phyloP scores from a whole-genome alignment of 2,888 invertebrate genomes.

The Orthosia gothica region DNA sequence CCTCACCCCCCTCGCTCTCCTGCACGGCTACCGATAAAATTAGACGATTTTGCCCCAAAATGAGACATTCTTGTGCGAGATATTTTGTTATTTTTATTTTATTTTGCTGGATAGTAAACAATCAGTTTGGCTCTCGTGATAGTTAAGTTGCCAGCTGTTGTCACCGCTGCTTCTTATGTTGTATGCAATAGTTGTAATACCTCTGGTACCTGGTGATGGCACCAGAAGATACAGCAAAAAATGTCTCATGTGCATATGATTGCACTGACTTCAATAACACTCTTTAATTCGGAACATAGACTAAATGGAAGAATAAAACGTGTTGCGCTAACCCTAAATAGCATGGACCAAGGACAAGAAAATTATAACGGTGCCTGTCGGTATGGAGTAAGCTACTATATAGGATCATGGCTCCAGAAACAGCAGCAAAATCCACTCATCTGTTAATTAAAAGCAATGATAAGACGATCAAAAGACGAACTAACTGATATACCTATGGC shows the following conservation, averaged over 20 bases:
- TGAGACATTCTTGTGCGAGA: slow-evolving; percentile 71
- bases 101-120: slow-evolving; percentile 33
- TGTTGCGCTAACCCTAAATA: too few species aligned
- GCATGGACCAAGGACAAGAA: too few species aligned
- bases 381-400: not conserved
- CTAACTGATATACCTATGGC: too few species aligned
- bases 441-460: not conserved
- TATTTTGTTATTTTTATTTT: slow-evolving; percentile 55
- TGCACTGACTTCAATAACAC: not conserved
- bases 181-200: not conserved
- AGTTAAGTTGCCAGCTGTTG: not conserved
- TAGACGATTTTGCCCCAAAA: slow-evolving; percentile 77
- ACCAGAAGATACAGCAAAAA: not conserved
- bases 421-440: not conserved
- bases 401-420: not conserved
- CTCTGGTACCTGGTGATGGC: too few species aligned
- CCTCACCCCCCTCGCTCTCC: slow-evolving; percentile 61
- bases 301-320: too few species aligned
- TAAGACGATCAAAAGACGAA: too few species aligned
- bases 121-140: not conserved
- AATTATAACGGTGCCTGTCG: not conserved
- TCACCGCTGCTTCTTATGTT: not conserved
- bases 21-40: slow-evolving; percentile 73
- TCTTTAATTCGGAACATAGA: not conserved
- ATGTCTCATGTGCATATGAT: not conserved